A percentile compares a stretch with the other conserved stretches of the same genome.
Evolutionary conservation across 2,797 vertebrate genomes (phyloP).

Genomic region (Peromyscus melanophrys): DNA sequence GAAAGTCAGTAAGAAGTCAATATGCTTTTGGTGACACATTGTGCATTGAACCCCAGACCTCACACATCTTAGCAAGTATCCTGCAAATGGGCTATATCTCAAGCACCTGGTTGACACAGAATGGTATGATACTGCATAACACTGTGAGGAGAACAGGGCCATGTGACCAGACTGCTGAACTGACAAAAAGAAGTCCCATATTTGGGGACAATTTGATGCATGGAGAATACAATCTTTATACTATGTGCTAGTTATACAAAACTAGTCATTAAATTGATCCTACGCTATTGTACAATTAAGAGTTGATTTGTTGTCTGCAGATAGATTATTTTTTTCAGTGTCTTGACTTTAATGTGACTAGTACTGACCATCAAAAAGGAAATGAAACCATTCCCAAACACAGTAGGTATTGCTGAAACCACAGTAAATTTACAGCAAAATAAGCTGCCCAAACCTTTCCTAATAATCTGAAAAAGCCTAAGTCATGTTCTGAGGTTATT

Average conservation of each 20-base stretch:
- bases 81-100: background rate
- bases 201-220: background rate
- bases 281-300: background rate
- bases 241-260: background rate
- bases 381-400: constrained; percentile 54
- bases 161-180: background rate
- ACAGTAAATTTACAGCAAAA: constrained; percentile 50
- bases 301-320: background rate
- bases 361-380: constrained; percentile 41
- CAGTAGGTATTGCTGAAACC: constrained; percentile 48
- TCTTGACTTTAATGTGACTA: constrained; percentile 46
- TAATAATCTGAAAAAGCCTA: constrained; percentile 48
- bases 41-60: background rate
- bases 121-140: too few relatives aligned
- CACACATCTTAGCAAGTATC: background rate
- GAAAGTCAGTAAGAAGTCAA: background rate
- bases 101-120: background rate
- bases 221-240: background rate
- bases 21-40: background rate
- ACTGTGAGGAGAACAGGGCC: background rate
- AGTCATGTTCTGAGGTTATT: background rate
- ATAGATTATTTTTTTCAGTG: background rate
- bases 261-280: background rate
- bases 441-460: constrained; percentile 27
- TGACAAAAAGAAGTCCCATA: background rate